Conservation (phyloP, 2,888 invertebrate species). For the Folsomia manolachei region DNA sequence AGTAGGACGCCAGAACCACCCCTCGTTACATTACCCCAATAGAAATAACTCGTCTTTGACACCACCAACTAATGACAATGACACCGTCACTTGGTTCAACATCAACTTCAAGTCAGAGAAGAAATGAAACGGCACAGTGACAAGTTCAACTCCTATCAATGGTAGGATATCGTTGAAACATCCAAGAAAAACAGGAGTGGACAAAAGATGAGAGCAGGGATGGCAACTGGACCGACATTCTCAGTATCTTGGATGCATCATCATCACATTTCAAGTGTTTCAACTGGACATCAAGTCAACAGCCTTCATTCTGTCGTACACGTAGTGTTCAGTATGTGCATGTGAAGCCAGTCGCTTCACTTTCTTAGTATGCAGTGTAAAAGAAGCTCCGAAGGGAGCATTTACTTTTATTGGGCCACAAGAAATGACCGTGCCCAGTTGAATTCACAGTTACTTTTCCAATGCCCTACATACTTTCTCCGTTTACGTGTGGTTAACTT, state of each 20-base stretch:
- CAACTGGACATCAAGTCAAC: background rate
- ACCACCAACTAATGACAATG: background rate
- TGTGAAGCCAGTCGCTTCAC: background rate
- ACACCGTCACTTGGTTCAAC: background rate
- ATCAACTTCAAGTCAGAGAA: no score
- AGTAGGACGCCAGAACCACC: background rate
- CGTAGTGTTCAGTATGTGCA: no score
- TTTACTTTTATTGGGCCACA: constrained; percentile 1
- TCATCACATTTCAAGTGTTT: background rate
- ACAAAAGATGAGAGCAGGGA: no score
- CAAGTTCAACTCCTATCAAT: no score
- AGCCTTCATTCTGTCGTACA: background rate
- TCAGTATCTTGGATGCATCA: background rate
- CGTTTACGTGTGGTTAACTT: background rate
- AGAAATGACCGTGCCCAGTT: background rate
- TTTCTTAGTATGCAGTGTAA: background rate
- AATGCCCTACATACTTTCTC: background rate
- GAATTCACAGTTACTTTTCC: background rate
- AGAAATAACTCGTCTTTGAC: background rate
- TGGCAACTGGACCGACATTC: no score
- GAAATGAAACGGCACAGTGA: no score
- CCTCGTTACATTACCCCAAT: background rate
- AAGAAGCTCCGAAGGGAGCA: background rate
- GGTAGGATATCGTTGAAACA: no score
- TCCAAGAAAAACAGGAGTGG: no score